These are phyloP conservation scores for Saccopteryx leptura DNA, from an alignment of 2,113 vertebrate species.

Conservation along the genomic window DNA sequence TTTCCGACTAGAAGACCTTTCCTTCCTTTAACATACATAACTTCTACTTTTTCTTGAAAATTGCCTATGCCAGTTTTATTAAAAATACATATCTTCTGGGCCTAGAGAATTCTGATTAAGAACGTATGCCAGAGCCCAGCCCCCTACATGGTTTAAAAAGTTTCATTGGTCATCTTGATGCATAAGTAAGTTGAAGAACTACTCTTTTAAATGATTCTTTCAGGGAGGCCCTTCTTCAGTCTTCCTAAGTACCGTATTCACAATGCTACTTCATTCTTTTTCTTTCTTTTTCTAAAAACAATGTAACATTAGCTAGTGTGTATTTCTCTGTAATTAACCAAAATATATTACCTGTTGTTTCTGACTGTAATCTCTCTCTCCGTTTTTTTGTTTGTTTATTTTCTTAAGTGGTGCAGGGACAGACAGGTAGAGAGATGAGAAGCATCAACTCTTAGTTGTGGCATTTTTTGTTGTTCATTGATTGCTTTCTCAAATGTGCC, in stretches of 20 bases:
- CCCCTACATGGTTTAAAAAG: not conserved
- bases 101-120: not conserved
- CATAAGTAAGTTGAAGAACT: not conserved
- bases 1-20: not conserved
- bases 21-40: not conserved
- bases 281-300: not conserved
- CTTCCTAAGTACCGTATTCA: not conserved
- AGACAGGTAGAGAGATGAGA: too few relatives aligned
- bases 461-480: too few relatives aligned
- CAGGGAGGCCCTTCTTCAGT: not conserved
- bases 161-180: not conserved
- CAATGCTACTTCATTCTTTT: not conserved
- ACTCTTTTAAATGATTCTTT: not conserved
- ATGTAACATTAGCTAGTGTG: not conserved
- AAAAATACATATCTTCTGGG: not conserved
- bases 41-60: constrained; percentile 12
- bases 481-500: too few relatives aligned
- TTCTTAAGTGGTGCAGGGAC: too few relatives aligned
- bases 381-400: not conserved
- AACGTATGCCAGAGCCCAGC: not conserved
- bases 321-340: constrained; percentile 40
- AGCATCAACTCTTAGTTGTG: too few relatives aligned
- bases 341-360: not conserved
- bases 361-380: not conserved
- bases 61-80: not conserved